Evolutionary conservation across 1,140 invertebrate genomes (phyloP), one percentile per base, ranked within the genome.

Genomic region (Cherax quadricarinatus): DNA sequence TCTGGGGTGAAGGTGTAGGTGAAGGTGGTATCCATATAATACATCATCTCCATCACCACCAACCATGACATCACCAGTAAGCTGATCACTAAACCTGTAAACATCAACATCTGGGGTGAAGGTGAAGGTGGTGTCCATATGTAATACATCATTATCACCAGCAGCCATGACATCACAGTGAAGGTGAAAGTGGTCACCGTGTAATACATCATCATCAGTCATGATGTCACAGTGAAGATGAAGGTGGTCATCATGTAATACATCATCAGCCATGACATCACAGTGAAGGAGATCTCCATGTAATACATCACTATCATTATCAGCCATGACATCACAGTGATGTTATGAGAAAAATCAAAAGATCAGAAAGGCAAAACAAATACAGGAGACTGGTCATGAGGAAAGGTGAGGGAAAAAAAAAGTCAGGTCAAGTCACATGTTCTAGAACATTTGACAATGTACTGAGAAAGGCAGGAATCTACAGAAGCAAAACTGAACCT

Each of bases 1-100:
- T 99, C 98, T 18, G 98, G 98, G 94, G 97, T 96, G 95, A 99
- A 99, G 95, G 97, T 97, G 95, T 98, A 99, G 75, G 97, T 96
- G 87, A 98, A 96, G 95, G 97, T 97, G 94, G 97, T 97, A 93
- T 97, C 96, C 87, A 97, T 95, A 94, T 97, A 99, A 94, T 98
- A 98, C n/a, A 95, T 95, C 66, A 98, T 96, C 96, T 99, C 98
- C 62, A 97, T 97, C 94, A 97, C 96, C 81, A 98, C 96, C 89
- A 99, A 95, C 95, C 97, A 97, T 62, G 97, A 93, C 84, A 99
- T 98, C 57, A 98, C 95, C 89, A 97, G 95, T 94, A 97, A 96
- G 81, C 97, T 97, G n/a, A 98, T 95, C 86, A 99, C 95, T 30
- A 97, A 98, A 94, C 98, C 98, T 97, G 96, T 91, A 84, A 51